Percentiles rank a stretch among this genome's conserved stretches.
Conservation (phyloP, 1,140 invertebrate species). For the Venturia canescens region DNA sequence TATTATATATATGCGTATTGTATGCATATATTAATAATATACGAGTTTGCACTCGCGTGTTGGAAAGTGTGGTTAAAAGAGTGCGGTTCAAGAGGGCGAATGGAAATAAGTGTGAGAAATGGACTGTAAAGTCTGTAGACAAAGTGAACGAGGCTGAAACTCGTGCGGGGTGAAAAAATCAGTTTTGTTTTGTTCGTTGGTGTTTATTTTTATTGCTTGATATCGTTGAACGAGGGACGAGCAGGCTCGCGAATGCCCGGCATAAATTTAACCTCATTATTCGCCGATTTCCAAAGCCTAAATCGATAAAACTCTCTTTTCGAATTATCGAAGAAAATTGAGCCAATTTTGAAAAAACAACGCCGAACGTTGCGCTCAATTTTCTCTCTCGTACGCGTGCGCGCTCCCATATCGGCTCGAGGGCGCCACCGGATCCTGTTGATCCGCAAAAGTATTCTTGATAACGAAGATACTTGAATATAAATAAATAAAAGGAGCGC, state of each 20-base stretch:
- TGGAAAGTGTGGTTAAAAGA: neutral
- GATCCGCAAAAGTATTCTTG: neutral
- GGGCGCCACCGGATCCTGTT: no score
- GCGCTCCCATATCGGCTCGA: no score
- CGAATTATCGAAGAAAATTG: no score
- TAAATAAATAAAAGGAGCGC: neutral
- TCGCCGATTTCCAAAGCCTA: no score
- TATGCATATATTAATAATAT: neutral
- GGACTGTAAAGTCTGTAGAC: neutral
- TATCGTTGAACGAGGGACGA: no score
- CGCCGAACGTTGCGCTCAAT: no score
- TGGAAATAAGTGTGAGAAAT: neutral
- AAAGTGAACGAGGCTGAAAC: constrained; percentile 17
- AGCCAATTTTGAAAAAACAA: no score
- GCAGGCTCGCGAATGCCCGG: no score
- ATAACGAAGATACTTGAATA: neutral
- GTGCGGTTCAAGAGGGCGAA: neutral
- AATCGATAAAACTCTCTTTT: no score
- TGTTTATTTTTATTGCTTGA: neutral
- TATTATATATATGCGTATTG: neutral
- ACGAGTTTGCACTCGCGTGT: no score
- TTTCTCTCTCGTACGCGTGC: no score
- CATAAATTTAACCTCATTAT: no score
- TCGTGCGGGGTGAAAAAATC: neutral
- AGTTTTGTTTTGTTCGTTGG: neutral